Conservation (phyloP, 2,888 invertebrate species). For the Tupiocoris notatus region DNA sequence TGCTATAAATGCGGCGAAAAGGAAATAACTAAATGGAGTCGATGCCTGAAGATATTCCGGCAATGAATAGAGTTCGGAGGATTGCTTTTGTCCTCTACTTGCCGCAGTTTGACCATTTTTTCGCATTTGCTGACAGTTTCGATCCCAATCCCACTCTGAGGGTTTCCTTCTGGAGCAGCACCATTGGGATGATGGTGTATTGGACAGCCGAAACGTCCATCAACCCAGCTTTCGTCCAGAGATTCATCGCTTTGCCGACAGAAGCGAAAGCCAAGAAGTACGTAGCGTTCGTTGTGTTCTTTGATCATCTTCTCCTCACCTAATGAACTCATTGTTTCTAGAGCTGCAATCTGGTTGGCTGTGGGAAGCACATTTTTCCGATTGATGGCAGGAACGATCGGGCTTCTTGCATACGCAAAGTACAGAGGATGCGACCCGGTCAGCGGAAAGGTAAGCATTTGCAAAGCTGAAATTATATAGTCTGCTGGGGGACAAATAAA, state of each 20-base stretch:
- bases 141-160: conserved; percentile 52
- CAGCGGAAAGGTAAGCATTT: not conserved
- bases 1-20: too few relatives aligned
- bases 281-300: too few relatives aligned
- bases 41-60: too few relatives aligned
- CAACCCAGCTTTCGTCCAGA: conserved; percentile 62
- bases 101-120: not conserved
- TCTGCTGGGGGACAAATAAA: too few relatives aligned
- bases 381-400: not conserved
- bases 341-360: not conserved
- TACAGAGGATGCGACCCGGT: not conserved
- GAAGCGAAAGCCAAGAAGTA: conserved; percentile 59
- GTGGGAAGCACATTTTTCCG: not conserved
- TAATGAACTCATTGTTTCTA: too few relatives aligned
- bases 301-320: too few relatives aligned
- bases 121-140: conserved; percentile 47
- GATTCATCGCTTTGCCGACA: conserved; percentile 62
- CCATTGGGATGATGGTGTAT: conserved; percentile 63
- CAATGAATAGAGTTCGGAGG: too few relatives aligned
- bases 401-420: conserved; percentile 1
- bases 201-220: conserved; percentile 61
- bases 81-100: too few relatives aligned
- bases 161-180: conserved; percentile 77
- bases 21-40: too few relatives aligned
- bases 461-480: not conserved